Conservation (phyloP, 1,140 invertebrate species). For the Pentalonia nigronervosa region DNA sequence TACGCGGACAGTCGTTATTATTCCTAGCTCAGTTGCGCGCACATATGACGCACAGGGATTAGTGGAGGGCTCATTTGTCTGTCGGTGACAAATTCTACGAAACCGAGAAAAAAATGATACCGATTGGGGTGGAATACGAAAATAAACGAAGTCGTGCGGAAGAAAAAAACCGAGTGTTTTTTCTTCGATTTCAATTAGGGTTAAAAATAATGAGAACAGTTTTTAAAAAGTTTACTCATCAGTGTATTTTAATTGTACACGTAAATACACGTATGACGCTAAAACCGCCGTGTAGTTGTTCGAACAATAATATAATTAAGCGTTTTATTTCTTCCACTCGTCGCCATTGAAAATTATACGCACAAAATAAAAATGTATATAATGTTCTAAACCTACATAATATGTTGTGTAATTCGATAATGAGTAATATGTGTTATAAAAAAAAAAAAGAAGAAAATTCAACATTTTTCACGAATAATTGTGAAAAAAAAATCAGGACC, state of each 20-base stretch:
- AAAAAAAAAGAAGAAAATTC: neutral
- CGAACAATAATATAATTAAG: neutral
- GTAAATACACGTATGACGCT: too few species aligned
- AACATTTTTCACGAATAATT: neutral
- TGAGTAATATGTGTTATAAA: neutral
- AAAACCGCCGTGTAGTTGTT: too few species aligned
- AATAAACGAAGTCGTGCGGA: neutral
- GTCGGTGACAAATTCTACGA: neutral
- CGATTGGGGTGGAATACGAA: neutral
- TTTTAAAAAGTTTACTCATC: neutral
- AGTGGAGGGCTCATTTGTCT: conserved; percentile 22
- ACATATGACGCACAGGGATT: neutral
- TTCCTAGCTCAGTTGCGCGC: neutral
- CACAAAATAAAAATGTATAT: neutral
- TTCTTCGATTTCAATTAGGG: neutral
- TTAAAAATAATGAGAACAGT: neutral
- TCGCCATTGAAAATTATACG: neutral
- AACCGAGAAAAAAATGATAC: neutral
- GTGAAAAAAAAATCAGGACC: neutral
- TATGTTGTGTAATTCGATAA: too few species aligned
- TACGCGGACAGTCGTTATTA: conserved; percentile 7
- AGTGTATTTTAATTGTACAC: too few species aligned
- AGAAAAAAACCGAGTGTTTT: neutral
- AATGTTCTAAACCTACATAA: too few species aligned
- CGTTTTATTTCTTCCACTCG: neutral